phyloP scores from a whole-genome alignment of 1,140 invertebrate species.

The Trachymyrmex cornetzi region DNA sequence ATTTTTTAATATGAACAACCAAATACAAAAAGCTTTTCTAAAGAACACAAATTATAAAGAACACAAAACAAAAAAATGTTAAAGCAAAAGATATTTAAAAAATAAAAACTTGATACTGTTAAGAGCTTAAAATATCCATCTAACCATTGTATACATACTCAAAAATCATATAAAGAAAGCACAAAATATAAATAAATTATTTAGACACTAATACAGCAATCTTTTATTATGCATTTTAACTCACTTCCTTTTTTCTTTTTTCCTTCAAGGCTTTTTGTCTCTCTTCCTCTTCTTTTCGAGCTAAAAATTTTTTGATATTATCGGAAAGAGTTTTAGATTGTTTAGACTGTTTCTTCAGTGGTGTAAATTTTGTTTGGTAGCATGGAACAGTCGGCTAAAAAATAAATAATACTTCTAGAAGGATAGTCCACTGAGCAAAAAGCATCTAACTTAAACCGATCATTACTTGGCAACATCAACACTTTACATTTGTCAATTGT shows the following conservation, averaged over 20 bases:
- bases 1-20: too few species aligned
- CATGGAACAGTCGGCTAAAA: conserved; percentile 86
- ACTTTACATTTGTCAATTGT: not conserved
- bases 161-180: too few species aligned
- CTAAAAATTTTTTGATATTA: conserved; percentile 94
- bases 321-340: conserved; percentile 90
- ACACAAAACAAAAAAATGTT: too few species aligned
- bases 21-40: too few species aligned
- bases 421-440: not conserved
- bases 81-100: too few species aligned
- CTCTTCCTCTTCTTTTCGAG: conserved; percentile 93
- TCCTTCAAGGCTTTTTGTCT: conserved; percentile 89
- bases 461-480: too few species aligned
- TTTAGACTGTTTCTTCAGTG: conserved; percentile 93
- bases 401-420: not conserved
- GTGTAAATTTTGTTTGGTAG: conserved; percentile 92
- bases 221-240: not conserved
- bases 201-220: not conserved
- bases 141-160: too few species aligned
- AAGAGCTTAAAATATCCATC: too few species aligned
- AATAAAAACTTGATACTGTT: too few species aligned
- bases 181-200: too few species aligned
- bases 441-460: not conserved
- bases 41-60: too few species aligned
- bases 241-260: conserved; percentile 89